Conservation (phyloP, 2,888 invertebrate genomes). For the Synanthedon myopaeformis region DNA sequence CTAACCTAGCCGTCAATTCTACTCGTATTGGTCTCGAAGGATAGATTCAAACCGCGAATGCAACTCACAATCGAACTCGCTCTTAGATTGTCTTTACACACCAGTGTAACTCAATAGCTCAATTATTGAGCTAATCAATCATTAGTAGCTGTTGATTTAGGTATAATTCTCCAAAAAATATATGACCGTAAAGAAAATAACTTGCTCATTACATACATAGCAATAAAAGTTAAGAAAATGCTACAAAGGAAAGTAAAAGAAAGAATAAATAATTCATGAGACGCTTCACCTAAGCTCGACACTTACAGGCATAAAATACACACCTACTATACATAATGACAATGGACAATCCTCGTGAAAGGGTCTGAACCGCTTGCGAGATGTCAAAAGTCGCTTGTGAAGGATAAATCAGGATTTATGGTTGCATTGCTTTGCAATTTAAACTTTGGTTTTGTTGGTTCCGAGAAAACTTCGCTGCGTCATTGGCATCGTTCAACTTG, state of each 20-base stretch:
- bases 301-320: conserved; percentile 4
- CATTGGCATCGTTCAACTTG: too few relatives aligned
- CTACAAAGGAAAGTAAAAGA: conserved; percentile 30
- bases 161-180: too few relatives aligned
- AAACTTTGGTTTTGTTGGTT: conserved; percentile 18
- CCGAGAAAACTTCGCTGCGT: conserved; percentile 12
- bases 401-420: conserved; percentile 36
- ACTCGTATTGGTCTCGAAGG: too few relatives aligned
- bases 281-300: conserved; percentile 31
- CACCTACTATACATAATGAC: conserved; percentile 19
- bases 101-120: too few relatives aligned
- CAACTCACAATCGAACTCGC: too few relatives aligned
- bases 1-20: too few relatives aligned
- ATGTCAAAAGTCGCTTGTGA: conserved; percentile 37
- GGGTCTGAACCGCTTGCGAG: conserved; percentile 28
- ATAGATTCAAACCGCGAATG: too few relatives aligned
- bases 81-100: too few relatives aligned
- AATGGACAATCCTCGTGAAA: conserved; percentile 45
- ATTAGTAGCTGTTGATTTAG: too few relatives aligned
- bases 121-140: too few relatives aligned
- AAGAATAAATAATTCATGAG: conserved; percentile 59
- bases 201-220: too few relatives aligned
- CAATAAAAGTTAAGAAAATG: conserved; percentile 21
- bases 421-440: conserved; percentile 14
- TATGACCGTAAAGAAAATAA: too few relatives aligned